Evolutionary conservation across 2,888 invertebrate species (phyloP).

Genomic region (Sinodicranocentrus sp.): DNA sequence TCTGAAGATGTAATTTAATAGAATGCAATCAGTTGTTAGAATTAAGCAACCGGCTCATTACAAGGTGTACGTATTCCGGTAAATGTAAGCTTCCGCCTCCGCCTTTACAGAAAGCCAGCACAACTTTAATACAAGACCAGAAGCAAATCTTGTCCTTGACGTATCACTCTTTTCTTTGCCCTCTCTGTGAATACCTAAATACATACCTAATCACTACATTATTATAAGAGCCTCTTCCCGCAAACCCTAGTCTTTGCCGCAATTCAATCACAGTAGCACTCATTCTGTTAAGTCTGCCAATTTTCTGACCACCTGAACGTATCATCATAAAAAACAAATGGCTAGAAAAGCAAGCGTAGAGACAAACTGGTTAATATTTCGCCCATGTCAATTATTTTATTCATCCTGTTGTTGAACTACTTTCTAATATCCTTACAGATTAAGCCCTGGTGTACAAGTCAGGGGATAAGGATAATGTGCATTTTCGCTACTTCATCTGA

Average conservation of each 20-base stretch:
- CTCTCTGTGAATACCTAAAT: not conserved
- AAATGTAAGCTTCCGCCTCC: no score
- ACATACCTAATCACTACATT: no score
- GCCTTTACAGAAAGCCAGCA: no score
- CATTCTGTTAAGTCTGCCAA: not conserved
- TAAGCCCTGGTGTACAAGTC: no score
- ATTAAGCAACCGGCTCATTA: no score
- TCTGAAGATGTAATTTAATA: no score
- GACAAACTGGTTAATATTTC: conserved; percentile 12
- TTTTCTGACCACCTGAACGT: not conserved
- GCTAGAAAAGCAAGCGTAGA: not conserved
- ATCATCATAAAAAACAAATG: conserved; percentile 2
- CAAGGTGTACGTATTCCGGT: no score
- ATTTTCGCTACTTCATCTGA: not conserved
- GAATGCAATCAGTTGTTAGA: no score
- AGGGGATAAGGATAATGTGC: no score
- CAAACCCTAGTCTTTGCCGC: not conserved
- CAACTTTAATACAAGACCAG: no score
- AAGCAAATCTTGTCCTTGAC: conserved; percentile 5
- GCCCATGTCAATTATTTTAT: conserved; percentile 1
- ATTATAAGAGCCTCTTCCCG: no score
- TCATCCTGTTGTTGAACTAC: conserved; percentile 16
- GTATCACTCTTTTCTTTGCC: not conserved
- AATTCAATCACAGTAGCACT: not conserved
- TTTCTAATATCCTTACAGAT: not conserved